phyloP scores from a whole-genome alignment of 2,888 invertebrate species.

The Zootermopsis nevadensis region DNA sequence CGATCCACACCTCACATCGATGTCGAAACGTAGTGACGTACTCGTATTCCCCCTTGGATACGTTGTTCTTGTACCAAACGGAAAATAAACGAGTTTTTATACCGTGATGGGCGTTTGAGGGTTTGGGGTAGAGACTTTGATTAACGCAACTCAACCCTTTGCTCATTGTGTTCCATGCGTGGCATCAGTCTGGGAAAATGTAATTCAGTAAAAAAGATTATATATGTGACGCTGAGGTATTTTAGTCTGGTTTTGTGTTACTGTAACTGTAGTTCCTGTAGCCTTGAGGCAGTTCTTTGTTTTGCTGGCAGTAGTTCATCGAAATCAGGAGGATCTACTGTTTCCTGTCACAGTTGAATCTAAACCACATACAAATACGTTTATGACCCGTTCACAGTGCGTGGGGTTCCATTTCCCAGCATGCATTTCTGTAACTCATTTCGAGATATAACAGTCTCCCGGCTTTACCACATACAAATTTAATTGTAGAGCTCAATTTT shows the following conservation, averaged over 20 bases:
- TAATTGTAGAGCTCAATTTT: no score
- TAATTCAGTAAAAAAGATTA: not conserved
- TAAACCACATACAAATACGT: not conserved
- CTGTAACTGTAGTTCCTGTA: not conserved
- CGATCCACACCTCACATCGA: not conserved
- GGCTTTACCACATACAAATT: no score
- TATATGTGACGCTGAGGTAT: not conserved
- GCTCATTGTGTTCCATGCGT: not conserved
- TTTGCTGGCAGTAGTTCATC: not conserved
- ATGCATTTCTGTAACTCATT: no score
- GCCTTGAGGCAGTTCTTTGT: not conserved
- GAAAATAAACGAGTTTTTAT: constrained; percentile 2
- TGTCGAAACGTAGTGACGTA: not conserved
- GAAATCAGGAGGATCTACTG: not conserved
- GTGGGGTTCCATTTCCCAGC: no score
- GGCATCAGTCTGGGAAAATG: not conserved
- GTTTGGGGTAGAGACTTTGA: not conserved
- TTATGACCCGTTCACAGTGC: not conserved
- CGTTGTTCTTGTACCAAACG: not conserved
- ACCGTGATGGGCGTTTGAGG: not conserved
- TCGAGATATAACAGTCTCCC: no score
- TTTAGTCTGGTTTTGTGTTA: not conserved
- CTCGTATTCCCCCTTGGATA: not conserved
- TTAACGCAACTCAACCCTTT: not conserved
- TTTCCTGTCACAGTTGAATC: not conserved